Evolutionary conservation across 1,140 invertebrate genomes (phyloP).

Genomic region (Parapsyche elsis): DNA sequence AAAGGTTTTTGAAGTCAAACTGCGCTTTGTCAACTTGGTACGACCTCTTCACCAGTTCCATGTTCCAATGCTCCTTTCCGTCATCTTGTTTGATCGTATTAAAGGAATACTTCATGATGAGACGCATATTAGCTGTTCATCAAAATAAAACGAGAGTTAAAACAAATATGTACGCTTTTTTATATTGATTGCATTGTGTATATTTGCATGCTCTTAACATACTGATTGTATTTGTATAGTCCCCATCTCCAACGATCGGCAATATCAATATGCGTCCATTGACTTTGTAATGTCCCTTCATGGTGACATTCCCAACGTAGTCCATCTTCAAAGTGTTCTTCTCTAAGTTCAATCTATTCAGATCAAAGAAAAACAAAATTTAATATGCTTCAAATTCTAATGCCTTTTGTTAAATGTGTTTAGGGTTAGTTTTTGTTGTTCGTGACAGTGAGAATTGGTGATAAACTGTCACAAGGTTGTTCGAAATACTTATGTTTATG

Average conservation of each 20-base stretch:
- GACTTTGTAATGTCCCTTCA: constrained; percentile 69
- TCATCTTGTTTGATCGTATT: constrained; percentile 60
- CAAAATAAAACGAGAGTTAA: neutral
- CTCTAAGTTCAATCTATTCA: constrained; percentile 59
- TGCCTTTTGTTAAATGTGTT: neutral
- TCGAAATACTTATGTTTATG: neutral
- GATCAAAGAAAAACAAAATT: neutral
- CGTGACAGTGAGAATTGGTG: neutral
- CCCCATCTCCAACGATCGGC: constrained; percentile 70
- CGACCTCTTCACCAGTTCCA: constrained; percentile 63
- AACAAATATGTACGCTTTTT: neutral
- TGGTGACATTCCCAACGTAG: constrained; percentile 64
- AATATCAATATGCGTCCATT: constrained; percentile 71
- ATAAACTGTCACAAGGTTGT: constrained; percentile 5
- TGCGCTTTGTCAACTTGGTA: constrained; percentile 64
- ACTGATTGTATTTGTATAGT: constrained; percentile 71
- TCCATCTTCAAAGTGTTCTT: constrained; percentile 61
- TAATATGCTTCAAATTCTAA: no score
- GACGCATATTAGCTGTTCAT: constrained; percentile 64
- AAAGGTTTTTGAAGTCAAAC: constrained; percentile 69
- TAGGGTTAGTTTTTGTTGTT: neutral
- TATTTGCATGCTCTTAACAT: constrained; percentile 58
- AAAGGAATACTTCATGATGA: constrained; percentile 63
- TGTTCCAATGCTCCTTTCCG: constrained; percentile 64
- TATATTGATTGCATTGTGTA: neutral